Base-by-base conservation (phyloP, 1,140 invertebrate species). In the Psilanteris sp. region DNA sequence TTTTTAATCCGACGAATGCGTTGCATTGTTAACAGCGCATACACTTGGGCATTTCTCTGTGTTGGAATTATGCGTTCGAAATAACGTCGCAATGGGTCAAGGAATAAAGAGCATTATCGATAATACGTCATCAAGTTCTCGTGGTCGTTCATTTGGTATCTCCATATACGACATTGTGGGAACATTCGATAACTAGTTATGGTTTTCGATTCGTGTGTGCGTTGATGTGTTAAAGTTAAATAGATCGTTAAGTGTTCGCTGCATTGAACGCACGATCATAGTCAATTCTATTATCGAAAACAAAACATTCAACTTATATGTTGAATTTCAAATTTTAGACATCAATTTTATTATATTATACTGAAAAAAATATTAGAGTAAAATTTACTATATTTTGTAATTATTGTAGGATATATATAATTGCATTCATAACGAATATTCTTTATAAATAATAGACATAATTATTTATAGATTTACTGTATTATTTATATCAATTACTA, bases 11-110 rank as follows among this genome's bases (percentile, higher is more conserved):
- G 11, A n/a, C 14, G 8, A 39, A 39, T 15, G 36, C 59, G 18
- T 5, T 11, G 59, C 43, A 41, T 67, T 54, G 41, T 37, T 44
- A 15, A 18, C n/a, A n/a, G 24, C 9, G 20, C 43, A 10, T 34
- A 9, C 24, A 43, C 34, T 64, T 50, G 34, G 26, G 7, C 59
- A 52, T 52, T 66, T 36, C 61, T 50, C 43, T 2, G 37, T 13
- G 48, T 26, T 18, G 9, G 18, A 6, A 15, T 24, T 36, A 26
- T 52, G 50, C 44, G 31, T 64, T 72, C 34, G 41, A 57, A 72
- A 50, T 55, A 71, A 54, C 50, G 50, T 59, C 52, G 52, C 61
- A 73, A 59, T 73, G 70, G 70, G 70, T 73, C 70, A 73, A 73
- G 70, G 70, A 59, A 59, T 54, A 66, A 73, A 59, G 52, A 66